Conservation (phyloP, 2,797 vertebrate genomes). For the Aplochiton taeniatus region DNA sequence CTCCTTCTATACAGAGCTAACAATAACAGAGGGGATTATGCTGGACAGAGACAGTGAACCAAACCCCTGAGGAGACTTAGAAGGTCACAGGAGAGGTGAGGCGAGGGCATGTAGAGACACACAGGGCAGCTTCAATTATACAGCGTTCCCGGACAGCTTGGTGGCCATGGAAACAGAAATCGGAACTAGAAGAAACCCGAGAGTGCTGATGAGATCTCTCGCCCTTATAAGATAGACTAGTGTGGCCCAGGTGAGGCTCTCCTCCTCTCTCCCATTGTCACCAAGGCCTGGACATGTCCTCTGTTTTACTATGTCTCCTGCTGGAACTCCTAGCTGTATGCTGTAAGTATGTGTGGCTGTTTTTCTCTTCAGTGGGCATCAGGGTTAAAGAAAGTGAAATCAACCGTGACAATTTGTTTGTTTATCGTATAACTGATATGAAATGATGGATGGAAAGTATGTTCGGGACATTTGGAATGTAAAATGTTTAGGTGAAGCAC, state of each 20-base stretch:
- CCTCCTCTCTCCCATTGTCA: conserved; percentile 31
- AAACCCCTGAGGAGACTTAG: too few relatives aligned
- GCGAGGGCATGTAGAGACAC: conserved; percentile 14
- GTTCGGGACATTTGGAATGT: too few relatives aligned
- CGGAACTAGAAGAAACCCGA: conserved; percentile 78
- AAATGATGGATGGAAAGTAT: too few relatives aligned
- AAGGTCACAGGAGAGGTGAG: conserved; percentile 52
- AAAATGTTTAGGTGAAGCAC: too few relatives aligned
- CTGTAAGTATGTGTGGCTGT: conserved; percentile 67
- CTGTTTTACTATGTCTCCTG: conserved; percentile 58
- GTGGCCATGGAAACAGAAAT: conserved; percentile 82
- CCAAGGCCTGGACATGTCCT: conserved; percentile 63
- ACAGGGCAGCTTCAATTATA: conserved; percentile 67
- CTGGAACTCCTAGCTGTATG: conserved; percentile 57
- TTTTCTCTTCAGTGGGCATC: conserved; percentile 11
- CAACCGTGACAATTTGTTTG: background rate
- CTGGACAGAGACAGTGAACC: background rate
- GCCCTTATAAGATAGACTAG: conserved; percentile 52
- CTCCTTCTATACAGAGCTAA: background rate
- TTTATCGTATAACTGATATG: too few relatives aligned
- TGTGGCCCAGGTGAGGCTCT: conserved; percentile 48
- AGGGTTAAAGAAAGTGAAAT: too few relatives aligned
- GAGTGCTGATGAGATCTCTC: conserved; percentile 64
- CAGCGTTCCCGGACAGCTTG: conserved; percentile 55
- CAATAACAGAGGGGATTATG: background rate